Conservation (phyloP, 2,797 vertebrate species). For the Mycteria americana region DNA sequence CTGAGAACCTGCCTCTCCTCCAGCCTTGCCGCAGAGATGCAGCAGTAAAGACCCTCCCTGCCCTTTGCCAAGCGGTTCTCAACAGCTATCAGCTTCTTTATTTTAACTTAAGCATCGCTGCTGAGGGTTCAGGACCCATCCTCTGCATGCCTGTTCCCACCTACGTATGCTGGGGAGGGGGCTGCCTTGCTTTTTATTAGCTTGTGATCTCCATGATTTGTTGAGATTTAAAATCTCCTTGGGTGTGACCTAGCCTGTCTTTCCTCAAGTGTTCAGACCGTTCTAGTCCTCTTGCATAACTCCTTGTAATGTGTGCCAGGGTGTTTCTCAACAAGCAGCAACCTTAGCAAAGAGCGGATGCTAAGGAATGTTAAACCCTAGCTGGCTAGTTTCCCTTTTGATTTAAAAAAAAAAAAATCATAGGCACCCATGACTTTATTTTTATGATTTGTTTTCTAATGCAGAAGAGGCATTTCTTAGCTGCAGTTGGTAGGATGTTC, state of each 20-base stretch:
- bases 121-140: neutral
- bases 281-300: neutral
- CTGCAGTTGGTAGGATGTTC: neutral
- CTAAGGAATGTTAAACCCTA: constrained; percentile 1
- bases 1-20: neutral
- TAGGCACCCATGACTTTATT: neutral
- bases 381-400: constrained; percentile 40
- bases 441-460: neutral
- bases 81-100: neutral
- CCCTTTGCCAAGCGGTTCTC: neutral
- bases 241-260: neutral
- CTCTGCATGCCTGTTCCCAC: neutral
- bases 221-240: neutral
- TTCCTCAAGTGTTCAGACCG: neutral
- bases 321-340: neutral
- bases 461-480: neutral
- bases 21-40: fast-evolving
- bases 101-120: neutral
- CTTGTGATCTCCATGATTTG: neutral
- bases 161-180: neutral
- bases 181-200: neutral
- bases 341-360: neutral
- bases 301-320: neutral
- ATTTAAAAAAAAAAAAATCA: constrained; percentile 13
- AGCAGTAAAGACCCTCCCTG: neutral